Conservation (phyloP, 2,888 invertebrate genomes). For the Rotaria socialis region DNA sequence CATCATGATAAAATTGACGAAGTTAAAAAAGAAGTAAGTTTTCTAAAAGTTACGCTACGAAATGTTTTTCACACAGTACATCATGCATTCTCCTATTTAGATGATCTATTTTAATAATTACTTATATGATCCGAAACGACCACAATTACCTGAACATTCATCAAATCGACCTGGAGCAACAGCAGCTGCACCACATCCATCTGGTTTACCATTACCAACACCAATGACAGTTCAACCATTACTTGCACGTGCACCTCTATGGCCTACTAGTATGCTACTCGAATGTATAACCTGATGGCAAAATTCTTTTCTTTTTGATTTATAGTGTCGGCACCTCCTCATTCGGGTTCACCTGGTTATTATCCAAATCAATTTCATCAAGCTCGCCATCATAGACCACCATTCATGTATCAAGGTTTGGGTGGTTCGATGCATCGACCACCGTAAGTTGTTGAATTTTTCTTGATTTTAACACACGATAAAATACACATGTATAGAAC, state of each 20-base stretch:
- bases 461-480: too few species aligned
- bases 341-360: neutral
- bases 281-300: neutral
- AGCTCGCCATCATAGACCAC: neutral
- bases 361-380: neutral
- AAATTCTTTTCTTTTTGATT: neutral
- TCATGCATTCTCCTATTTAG: neutral
- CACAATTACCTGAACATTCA: conserved; percentile 43
- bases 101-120: conserved; percentile 47
- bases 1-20: conserved; percentile 93
- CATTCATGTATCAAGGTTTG: neutral
- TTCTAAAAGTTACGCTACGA: neutral
- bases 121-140: conserved; percentile 45
- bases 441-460: neutral
- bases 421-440: neutral
- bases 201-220: conserved; percentile 22
- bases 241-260: neutral
- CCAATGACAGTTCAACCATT: conserved; percentile 4
- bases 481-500: too few species aligned
- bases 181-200: neutral
- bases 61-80: too few species aligned
- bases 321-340: neutral
- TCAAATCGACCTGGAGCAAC: conserved; percentile 3
- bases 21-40: conserved; percentile 78
- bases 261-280: neutral